Conservation (phyloP, 2,888 invertebrate species). For the Stenurella melanura region DNA sequence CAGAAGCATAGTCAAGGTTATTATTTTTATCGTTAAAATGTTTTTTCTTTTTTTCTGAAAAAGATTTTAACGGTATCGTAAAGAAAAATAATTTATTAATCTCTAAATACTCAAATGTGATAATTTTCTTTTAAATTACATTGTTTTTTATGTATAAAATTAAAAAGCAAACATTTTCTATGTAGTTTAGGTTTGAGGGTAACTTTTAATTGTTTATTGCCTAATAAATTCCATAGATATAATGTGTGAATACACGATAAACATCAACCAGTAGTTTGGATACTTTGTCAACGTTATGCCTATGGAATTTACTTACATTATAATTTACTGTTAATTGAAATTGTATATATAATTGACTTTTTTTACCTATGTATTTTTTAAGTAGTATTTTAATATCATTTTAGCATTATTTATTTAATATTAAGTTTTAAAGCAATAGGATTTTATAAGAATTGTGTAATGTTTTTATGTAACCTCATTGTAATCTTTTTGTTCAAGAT, state of each 20-base stretch:
- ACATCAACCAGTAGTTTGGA: too few relatives aligned
- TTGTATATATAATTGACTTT: neutral
- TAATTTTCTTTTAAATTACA: constrained; percentile 30
- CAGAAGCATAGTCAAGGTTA: too few relatives aligned
- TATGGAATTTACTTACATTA: neutral
- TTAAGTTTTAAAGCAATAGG: neutral
- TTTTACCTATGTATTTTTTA: neutral
- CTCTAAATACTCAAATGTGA: constrained; percentile 53
- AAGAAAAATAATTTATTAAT: constrained; percentile 4
- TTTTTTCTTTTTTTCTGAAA: neutral
- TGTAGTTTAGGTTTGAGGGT: neutral
- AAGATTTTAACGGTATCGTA: neutral
- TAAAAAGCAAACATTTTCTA: neutral
- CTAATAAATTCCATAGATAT: too few relatives aligned
- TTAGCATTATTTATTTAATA: neutral
- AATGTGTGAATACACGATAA: too few relatives aligned
- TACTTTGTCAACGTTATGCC: too few relatives aligned
- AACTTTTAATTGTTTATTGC: neutral
- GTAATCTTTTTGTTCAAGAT: neutral
- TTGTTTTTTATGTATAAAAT: neutral
- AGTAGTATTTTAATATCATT: neutral
- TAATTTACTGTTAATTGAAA: neutral
- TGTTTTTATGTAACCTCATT: neutral
- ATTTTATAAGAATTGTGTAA: neutral
- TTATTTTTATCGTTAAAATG: too few relatives aligned